Conservation (phyloP, 2,113 vertebrate species). For the Empidonax alnorum region DNA sequence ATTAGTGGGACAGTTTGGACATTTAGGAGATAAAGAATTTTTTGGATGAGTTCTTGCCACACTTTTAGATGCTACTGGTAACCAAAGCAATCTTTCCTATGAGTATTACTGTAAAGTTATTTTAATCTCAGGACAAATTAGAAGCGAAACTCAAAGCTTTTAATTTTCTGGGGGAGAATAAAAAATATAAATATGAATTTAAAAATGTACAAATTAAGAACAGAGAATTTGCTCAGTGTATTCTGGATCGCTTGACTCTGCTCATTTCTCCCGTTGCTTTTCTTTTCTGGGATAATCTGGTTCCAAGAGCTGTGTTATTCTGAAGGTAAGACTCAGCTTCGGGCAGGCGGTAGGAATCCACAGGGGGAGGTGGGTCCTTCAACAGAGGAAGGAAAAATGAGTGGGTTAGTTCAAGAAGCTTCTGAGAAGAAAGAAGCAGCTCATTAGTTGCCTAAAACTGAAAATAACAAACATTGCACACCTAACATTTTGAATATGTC, state of each 20-base stretch:
- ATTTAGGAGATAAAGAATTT: background rate
- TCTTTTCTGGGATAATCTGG: slow-evolving; percentile 84
- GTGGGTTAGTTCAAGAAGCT: background rate
- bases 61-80: background rate
- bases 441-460: background rate
- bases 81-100: background rate
- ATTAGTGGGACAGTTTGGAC: background rate
- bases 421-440: background rate
- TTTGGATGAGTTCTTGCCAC: background rate
- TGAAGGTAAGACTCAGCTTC: slow-evolving; percentile 66
- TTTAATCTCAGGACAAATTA: slow-evolving; percentile 10
- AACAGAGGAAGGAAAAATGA: background rate
- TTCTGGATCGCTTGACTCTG: slow-evolving; percentile 80
- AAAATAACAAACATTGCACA: background rate
- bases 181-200: slow-evolving; percentile 50
- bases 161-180: slow-evolving; percentile 16
- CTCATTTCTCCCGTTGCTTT: slow-evolving; percentile 78
- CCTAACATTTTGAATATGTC: fast-evolving
- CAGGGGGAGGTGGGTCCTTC: slow-evolving; percentile 85
- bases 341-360: slow-evolving; percentile 82
- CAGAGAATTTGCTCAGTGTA: slow-evolving; percentile 62
- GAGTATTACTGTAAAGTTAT: background rate
- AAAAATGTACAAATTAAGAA: slow-evolving; percentile 1
- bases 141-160: slow-evolving; percentile 14
- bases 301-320: slow-evolving; percentile 54